Conservation (phyloP, 1,140 invertebrate species). For the Condylostylus longicornis region DNA sequence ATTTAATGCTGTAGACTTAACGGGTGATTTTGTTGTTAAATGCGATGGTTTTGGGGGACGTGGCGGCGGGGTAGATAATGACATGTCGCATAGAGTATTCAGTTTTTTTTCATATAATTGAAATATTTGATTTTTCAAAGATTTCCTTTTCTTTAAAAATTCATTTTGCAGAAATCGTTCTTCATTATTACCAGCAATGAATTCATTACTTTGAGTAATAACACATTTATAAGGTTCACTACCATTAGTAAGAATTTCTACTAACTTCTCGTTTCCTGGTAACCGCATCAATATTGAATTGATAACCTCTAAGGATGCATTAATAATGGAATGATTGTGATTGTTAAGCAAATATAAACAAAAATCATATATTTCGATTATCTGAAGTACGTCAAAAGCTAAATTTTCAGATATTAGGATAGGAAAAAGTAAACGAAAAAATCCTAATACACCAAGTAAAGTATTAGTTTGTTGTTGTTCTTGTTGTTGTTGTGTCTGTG, state of each 20-base stretch:
- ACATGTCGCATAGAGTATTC: constrained; percentile 19
- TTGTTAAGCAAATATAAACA: constrained; percentile 48
- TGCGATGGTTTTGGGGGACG: constrained; percentile 1
- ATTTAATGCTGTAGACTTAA: background rate
- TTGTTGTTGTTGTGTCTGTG: constrained; percentile 1
- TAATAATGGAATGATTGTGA: constrained; percentile 61
- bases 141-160: constrained; percentile 32
- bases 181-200: too few relatives aligned
- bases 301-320: constrained; percentile 57
- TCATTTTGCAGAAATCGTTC: constrained; percentile 30
- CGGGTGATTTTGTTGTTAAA: background rate
- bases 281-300: constrained; percentile 50
- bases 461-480: constrained; percentile 19
- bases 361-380: constrained; percentile 56
- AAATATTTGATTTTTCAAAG: constrained; percentile 34
- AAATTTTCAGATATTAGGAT: constrained; percentile 30
- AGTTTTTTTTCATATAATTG: constrained; percentile 31
- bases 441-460: constrained; percentile 50
- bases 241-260: constrained; percentile 15
- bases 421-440: constrained; percentile 45
- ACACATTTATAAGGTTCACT: too few relatives aligned
- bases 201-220: too few relatives aligned
- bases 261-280: constrained; percentile 14
- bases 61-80: constrained; percentile 13
- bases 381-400: constrained; percentile 20